These are phyloP conservation scores for Penaeus indicus DNA, from an alignment of 1,140 invertebrate genomes.

Conservation along the genomic window DNA sequence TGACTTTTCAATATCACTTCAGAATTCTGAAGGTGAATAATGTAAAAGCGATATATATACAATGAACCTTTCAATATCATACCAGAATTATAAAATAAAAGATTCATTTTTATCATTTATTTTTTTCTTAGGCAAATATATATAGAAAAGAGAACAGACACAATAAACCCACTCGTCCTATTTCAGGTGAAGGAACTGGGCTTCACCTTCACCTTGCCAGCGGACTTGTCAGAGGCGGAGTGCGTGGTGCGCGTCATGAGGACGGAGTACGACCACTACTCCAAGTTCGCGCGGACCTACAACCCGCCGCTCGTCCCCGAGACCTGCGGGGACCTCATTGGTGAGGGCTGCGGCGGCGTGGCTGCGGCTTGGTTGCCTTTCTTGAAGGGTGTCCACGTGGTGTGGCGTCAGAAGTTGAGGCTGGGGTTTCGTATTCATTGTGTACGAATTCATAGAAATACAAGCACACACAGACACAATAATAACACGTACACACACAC, in stretches of 20 bases:
- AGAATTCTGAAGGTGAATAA: no score
- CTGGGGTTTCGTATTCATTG: no score
- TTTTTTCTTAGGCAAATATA: no score
- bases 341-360: background rate
- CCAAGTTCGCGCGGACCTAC: conserved; percentile 62
- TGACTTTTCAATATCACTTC: no score
- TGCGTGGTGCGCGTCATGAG: conserved; percentile 65
- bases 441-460: background rate
- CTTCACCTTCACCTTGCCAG: conserved; percentile 64
- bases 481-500: background rate
- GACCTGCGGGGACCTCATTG: background rate
- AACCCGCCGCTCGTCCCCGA: conserved; percentile 40
- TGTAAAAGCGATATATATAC: no score
- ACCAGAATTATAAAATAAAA: no score
- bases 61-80: no score
- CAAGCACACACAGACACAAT: no score
- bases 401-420: no score
- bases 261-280: conserved; percentile 67
- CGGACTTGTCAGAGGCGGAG: conserved; percentile 61
- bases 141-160: background rate
- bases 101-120: no score
- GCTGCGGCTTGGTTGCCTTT: background rate
- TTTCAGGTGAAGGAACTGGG: conserved; percentile 63
- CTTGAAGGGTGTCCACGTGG: background rate
- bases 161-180: background rate